Base-by-base conservation (phyloP, 2,888 invertebrate species). In the Leucoma salicis region DNA sequence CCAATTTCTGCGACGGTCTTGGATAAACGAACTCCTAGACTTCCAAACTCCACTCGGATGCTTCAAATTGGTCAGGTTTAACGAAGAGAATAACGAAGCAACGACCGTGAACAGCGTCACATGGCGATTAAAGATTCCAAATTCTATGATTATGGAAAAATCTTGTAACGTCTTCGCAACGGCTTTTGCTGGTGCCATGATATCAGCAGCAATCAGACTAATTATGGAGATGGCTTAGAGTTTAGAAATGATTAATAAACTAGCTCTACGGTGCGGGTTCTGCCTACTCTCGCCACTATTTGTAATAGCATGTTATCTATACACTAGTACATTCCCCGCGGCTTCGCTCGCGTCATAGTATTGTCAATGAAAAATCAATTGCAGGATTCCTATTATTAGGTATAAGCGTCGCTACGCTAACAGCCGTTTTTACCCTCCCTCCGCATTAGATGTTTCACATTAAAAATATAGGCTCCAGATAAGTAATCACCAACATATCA, bases 1-100 rank as follows among this genome's bases (percentile, higher is more conserved):
- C 21, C 37, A 37, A 14, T 42, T 42, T 32, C n/a, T 42, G 14
- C 27, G 36, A 37, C 15, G 18, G 4, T 25, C 33, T 2, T 42
- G 42, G 42, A 8, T 42, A 33, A 31, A 33, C 12, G 37, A 42
- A n/a, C 33, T 37, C 6, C 5, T 42, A 2, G 37, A 37, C 7
- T 37, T 37, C 3, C 37, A 42, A 37, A 36, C 28, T 11, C n/a
- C 31, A 13, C 11, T 28, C 13, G 36, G 42, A 14, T 42, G 37
- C 27, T 36, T 42, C 11, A 16, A n/a, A 3, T 18, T 16, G 12
- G n/a, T n/a, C 1, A 39, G 39, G 14, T 27, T 14, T 1, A 25
- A 24, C 3, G n/a, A 18, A 14, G 33, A 39, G n/a, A 39, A 16
- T 27, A 6, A 10, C 13, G 11, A n/a, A 27, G 11, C 27, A 1